Conservation (phyloP, 2,797 vertebrate genomes). For the Epinephelus malabaricus region DNA sequence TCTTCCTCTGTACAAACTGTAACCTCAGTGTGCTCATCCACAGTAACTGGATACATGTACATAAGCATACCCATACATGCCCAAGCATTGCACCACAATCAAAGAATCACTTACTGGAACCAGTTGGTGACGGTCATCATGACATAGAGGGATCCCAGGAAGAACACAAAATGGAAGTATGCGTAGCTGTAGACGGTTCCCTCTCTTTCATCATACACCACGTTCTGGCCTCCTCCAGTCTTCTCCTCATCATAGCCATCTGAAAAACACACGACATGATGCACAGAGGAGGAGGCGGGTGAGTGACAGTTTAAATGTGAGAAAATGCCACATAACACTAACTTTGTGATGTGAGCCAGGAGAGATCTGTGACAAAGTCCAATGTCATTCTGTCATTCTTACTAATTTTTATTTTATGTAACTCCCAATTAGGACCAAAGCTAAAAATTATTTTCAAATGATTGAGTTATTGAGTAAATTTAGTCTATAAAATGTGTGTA, state of each 20-base stretch:
- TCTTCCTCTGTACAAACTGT: not conserved
- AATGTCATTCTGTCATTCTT: not conserved
- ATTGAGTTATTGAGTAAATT: too few species aligned
- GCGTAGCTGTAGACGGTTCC: slow-evolving; percentile 92
- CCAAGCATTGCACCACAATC: not conserved
- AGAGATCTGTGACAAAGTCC: not conserved
- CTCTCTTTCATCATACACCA: slow-evolving; percentile 92
- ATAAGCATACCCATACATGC: not conserved
- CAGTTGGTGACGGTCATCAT: slow-evolving; percentile 99
- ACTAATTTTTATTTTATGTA: not conserved
- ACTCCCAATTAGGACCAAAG: not conserved
- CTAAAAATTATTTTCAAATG: too few species aligned
- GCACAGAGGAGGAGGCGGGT: slow-evolving; percentile 47
- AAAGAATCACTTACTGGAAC: slow-evolving; percentile 94
- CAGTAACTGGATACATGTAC: not conserved
- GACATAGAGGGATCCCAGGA: slow-evolving; percentile 96
- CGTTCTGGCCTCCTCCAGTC: slow-evolving; percentile 88
- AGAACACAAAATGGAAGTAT: slow-evolving; percentile 97
- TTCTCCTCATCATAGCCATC: slow-evolving; percentile 85
- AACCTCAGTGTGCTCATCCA: not conserved
- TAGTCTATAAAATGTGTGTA: too few species aligned
- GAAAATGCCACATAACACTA: not conserved
- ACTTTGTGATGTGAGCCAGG: not conserved
- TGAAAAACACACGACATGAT: slow-evolving; percentile 65
- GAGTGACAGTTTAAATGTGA: not conserved